A percentile compares a stretch with the other conserved stretches of the same genome.
These are phyloP conservation scores for Epinotia ramella DNA, from an alignment of 2,888 invertebrate species.

Conservation along the genomic window DNA sequence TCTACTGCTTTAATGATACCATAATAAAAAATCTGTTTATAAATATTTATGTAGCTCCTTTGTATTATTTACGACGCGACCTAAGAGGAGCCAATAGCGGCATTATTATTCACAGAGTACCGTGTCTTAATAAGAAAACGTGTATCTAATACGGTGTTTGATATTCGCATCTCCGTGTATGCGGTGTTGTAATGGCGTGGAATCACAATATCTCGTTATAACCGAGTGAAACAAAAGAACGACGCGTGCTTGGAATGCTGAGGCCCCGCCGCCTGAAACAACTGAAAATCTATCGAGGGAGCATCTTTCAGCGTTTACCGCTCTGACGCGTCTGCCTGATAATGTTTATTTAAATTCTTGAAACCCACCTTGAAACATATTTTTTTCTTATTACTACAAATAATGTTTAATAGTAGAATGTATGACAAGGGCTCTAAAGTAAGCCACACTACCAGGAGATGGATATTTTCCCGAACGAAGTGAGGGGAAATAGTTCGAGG, in stretches of 20 bases:
- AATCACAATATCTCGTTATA: conserved; percentile 85
- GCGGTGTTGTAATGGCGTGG: conserved; percentile 78
- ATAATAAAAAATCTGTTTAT: conserved; percentile 3
- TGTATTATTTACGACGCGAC: conserved; percentile 37
- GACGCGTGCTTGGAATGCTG: conserved; percentile 73
- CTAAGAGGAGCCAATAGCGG: conserved; percentile 59
- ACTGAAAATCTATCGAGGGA: conserved; percentile 50
- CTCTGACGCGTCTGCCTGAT: conserved; percentile 10
- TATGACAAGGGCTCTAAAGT: too few species aligned
- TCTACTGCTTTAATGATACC: background rate
- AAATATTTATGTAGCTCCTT: conserved; percentile 34
- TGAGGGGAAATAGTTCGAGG: too few species aligned
- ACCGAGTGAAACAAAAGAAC: conserved; percentile 80
- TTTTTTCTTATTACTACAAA: conserved; percentile 1
- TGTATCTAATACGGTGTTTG: conserved; percentile 80
- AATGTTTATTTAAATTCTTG: conserved; percentile 6
- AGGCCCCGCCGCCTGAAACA: conserved; percentile 46
- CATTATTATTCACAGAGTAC: conserved; percentile 75
- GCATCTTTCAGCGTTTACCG: conserved; percentile 45
- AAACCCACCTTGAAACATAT: background rate
- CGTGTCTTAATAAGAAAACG: conserved; percentile 81
- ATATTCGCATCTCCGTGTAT: conserved; percentile 80
- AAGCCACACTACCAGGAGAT: too few species aligned
- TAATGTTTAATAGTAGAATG: too few species aligned
- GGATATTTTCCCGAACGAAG: too few species aligned